Evolutionary conservation across 2,888 invertebrate species (phyloP), one percentile per base, ranked within the genome.

Genomic region (Phorcus lineatus): DNA sequence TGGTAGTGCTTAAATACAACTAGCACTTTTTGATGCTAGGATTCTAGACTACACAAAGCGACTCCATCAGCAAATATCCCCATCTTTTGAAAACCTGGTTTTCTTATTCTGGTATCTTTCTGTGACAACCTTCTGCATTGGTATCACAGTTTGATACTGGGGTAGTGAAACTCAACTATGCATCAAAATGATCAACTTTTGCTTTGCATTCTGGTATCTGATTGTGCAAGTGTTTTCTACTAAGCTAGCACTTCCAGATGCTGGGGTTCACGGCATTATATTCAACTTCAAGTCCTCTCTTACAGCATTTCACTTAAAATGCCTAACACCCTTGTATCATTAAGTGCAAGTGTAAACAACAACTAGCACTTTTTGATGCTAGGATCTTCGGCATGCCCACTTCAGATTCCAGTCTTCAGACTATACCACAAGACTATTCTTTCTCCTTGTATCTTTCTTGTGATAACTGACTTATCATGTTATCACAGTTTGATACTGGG

Each of bases 201-300:
- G 22, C 67, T 67, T 67, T 36, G 24, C 2, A 36, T 67, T 67
- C 78, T 54, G 78, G 80, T 80, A 82, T 80, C 70, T 79, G 55
- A 70, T 79, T 84, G 84, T 81, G 82, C 84, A 78, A 52, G 70
- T 84, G 77, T 36, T n/a, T 17, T 31, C 36, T 22, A 28, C n/a
- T 67, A 67, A 22, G 79, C 79, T 80, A 84, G 84, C 84, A 84
- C 84, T 82, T 81, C 74, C 80, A 77, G 80, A 81, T 83, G 80
- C 81, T 81, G 67, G 81, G 62, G 76, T 66, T 24, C 24, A 31
- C 24, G 47, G 47, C 9, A 70, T 53, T 24, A 1, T 16, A 67
- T 28, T 57, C 24, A 57, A 1, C 47, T 47, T 47, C n/a, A n/a
- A 6, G 11, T 47, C 11, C n/a, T 47, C 47, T 13, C 47, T 47